phyloP scores from a whole-genome alignment of 1,140 invertebrate species.

The Elymnias hypermnestra region DNA sequence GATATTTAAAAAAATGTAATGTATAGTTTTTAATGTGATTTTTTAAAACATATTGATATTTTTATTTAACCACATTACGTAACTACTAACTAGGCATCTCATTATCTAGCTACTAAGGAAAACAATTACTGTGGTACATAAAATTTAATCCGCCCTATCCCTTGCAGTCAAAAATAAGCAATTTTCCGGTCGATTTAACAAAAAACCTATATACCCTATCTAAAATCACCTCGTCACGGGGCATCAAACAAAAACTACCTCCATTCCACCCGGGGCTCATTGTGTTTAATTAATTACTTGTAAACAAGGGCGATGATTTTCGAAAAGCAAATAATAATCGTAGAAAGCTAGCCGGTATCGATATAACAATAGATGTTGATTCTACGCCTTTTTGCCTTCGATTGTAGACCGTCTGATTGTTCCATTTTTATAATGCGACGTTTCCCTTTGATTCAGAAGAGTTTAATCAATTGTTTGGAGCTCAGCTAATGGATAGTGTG shows the following conservation, averaged over 20 bases:
- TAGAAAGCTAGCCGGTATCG: constrained; percentile 50
- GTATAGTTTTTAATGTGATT: too few species aligned
- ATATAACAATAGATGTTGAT: constrained; percentile 57
- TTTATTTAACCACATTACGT: too few species aligned
- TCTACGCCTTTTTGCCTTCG: constrained; percentile 39
- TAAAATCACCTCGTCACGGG: constrained; percentile 35
- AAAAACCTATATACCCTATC: constrained; percentile 35
- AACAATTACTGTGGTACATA: constrained; percentile 29
- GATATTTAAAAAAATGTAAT: too few species aligned
- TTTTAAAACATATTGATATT: too few species aligned
- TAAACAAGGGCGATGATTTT: constrained; percentile 71
- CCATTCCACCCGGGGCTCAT: constrained; percentile 38
- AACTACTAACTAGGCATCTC: background rate
- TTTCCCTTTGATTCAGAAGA: constrained; percentile 38
- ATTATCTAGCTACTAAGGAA: constrained; percentile 14
- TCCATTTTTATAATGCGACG: constrained; percentile 34
- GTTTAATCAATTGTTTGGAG: background rate
- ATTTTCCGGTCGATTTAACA: constrained; percentile 70
- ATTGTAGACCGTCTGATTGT: constrained; percentile 40
- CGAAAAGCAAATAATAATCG: constrained; percentile 66
- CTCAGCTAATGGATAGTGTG: too few species aligned
- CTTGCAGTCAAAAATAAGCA: constrained; percentile 43
- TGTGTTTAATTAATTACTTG: constrained; percentile 69
- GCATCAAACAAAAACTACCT: constrained; percentile 17
- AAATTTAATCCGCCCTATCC: constrained; percentile 21